These are phyloP conservation scores for Euleptes europaea DNA, from an alignment of 2,113 vertebrate genomes.

Conservation along the genomic window DNA sequence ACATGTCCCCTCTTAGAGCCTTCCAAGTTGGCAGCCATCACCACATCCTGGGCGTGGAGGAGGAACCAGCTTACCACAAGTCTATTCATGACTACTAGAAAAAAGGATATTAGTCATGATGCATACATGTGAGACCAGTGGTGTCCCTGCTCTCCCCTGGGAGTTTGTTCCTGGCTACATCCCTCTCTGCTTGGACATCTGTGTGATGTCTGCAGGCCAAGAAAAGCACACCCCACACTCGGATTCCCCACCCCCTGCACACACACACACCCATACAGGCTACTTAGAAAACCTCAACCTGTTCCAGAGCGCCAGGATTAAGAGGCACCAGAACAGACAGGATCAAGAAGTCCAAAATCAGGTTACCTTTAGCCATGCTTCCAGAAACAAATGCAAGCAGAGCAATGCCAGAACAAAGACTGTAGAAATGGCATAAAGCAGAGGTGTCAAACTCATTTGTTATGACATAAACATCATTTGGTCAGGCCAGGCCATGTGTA, in stretches of 20 bases:
- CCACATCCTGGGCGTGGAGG: too few relatives aligned
- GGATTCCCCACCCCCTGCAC: too few relatives aligned
- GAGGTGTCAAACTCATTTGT: too few relatives aligned
- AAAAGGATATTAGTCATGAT: too few relatives aligned
- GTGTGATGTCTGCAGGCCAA: background rate
- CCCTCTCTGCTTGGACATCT: background rate
- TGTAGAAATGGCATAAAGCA: background rate
- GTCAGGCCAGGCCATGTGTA: too few relatives aligned
- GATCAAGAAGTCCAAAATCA: background rate
- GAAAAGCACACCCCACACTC: background rate
- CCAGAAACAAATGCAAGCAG: background rate
- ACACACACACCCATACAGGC: background rate
- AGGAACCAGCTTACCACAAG: too few relatives aligned
- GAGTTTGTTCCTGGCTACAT: too few relatives aligned
- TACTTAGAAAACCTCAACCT: background rate
- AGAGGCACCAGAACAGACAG: background rate
- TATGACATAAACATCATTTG: too few relatives aligned
- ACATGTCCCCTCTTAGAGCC: too few relatives aligned
- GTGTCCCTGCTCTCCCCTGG: background rate
- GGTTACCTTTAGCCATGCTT: background rate
- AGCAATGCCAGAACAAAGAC: background rate
- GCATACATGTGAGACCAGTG: background rate
- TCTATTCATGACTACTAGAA: too few relatives aligned
- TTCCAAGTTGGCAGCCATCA: too few relatives aligned
- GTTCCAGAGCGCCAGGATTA: background rate